Conservation (phyloP, 2,113 vertebrate species). For the Craseonycteris thonglongyai region DNA sequence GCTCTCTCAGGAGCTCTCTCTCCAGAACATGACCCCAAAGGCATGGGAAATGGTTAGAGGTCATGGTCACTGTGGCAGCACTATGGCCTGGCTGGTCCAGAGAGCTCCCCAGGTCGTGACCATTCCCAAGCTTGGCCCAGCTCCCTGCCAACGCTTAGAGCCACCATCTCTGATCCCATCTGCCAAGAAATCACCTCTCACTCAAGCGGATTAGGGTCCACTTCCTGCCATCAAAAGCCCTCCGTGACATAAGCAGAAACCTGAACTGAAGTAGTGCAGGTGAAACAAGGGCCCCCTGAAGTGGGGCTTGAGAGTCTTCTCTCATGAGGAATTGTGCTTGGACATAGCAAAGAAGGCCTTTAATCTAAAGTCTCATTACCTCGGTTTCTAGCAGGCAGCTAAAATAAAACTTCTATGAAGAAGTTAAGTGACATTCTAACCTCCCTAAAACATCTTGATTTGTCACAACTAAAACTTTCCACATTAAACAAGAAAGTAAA, state of each 20-base stretch:
- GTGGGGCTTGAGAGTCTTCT: not conserved
- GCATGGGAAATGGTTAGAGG: not conserved
- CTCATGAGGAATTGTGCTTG: not conserved
- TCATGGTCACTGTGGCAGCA: not conserved
- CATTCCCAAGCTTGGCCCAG: not conserved
- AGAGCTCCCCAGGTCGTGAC: not conserved
- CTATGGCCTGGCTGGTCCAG: fast-evolving
- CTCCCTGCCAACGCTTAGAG: not conserved
- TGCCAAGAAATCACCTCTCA: not conserved
- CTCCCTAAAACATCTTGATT: not conserved
- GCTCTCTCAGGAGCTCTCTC: not conserved
- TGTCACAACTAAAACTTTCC: not conserved
- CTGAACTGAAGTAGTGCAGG: not conserved
- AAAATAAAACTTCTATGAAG: not conserved
- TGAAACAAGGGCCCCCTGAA: not conserved
- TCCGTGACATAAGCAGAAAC: fast-evolving
- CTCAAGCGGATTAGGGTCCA: not conserved
- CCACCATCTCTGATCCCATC: not conserved
- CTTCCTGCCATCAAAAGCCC: not conserved
- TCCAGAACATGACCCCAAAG: not conserved
- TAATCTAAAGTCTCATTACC: not conserved
- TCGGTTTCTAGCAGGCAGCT: not conserved
- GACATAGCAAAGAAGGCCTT: not conserved
- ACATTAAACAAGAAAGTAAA: not conserved
- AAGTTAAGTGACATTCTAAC: not conserved